Conservation (phyloP, 53 echinoderm and acorn worm genomes). For the Apostichopus leukothele region DNA sequence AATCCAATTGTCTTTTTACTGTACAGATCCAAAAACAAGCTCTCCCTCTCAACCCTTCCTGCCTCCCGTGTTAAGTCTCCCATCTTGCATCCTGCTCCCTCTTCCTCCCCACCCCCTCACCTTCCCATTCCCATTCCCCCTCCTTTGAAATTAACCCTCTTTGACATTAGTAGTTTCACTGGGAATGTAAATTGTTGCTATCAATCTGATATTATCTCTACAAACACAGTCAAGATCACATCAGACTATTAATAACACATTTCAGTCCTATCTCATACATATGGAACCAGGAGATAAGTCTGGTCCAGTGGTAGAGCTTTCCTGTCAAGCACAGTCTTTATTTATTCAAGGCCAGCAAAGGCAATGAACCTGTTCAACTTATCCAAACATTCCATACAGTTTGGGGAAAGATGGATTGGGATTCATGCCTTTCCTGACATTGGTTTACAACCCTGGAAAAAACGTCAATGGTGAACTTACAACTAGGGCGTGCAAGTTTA, state of each 20-base stretch:
- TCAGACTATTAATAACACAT: no score
- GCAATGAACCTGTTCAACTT: slow-evolving; percentile 3
- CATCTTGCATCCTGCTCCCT: neutral
- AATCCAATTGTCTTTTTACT: no score
- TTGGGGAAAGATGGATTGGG: neutral
- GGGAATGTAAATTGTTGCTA: no score
- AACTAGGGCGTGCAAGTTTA: neutral
- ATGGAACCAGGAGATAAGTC: neutral
- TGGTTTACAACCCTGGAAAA: neutral
- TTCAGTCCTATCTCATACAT: neutral
- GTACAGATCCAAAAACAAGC: no score
- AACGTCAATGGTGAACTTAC: neutral
- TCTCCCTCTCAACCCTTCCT: neutral
- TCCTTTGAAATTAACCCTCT: neutral
- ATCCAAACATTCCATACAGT: slow-evolving; percentile 18
- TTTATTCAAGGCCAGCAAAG: slow-evolving; percentile 31
- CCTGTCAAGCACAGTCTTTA: slow-evolving; percentile 1
- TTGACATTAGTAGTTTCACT: no score
- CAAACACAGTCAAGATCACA: no score
- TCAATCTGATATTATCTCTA: no score
- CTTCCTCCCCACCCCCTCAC: neutral
- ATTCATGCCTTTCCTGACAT: neutral
- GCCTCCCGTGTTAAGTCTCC: no score
- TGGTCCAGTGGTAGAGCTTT: slow-evolving; percentile 16
- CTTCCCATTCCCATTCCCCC: neutral